Percentiles rank a stretch among this genome's conserved stretches.
Conservation (phyloP, 2,113 vertebrate genomes). For the Progne subis region DNA sequence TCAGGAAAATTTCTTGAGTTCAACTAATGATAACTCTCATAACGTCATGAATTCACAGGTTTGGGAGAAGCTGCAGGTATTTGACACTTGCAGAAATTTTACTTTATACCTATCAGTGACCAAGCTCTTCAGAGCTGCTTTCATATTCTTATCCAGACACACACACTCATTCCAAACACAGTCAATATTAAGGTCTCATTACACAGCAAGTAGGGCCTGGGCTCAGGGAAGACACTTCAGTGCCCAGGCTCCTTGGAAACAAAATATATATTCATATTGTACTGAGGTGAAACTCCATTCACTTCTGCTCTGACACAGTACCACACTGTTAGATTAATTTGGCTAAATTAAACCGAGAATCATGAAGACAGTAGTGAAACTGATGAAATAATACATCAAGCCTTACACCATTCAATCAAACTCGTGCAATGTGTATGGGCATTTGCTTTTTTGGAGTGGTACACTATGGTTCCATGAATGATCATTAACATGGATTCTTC, state of each 20-base stretch:
- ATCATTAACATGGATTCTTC: not conserved
- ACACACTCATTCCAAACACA: not conserved
- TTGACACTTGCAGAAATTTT: not conserved
- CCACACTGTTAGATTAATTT: not conserved
- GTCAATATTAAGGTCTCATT: not conserved
- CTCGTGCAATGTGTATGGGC: not conserved
- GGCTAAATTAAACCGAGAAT: not conserved
- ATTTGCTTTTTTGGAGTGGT: not conserved
- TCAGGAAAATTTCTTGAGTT: not conserved
- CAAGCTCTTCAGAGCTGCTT: not conserved
- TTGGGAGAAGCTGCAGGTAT: not conserved
- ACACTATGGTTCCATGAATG: not conserved
- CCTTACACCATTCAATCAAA: not conserved
- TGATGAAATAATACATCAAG: not conserved
- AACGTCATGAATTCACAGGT: not conserved
- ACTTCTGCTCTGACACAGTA: not conserved
- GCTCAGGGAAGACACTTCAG: not conserved
- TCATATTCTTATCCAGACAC: not conserved
- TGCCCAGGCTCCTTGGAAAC: not conserved
- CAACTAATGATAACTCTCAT: not conserved
- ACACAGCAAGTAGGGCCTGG: not conserved
- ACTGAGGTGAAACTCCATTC: not conserved
- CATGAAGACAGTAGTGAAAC: not conserved
- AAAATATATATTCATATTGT: not conserved
- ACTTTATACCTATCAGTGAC: not conserved